Evolutionary conservation across 2,888 invertebrate genomes (phyloP), one percentile per base, ranked within the genome.

Genomic region (Cerceris rybyensis): DNA sequence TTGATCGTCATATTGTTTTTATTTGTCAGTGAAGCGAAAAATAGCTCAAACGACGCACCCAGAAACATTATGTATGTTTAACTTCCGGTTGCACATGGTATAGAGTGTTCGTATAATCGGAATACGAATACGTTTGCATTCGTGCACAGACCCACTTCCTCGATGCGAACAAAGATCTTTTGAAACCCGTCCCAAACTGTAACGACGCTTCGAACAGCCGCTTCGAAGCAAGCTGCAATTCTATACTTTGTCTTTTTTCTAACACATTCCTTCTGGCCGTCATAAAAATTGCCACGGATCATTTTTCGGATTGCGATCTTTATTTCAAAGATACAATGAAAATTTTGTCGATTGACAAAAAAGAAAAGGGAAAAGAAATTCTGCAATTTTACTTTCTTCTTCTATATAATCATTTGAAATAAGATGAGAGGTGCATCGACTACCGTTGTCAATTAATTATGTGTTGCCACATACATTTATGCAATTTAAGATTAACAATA

Each of bases 1-100:
- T 67, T 75, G 59, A 81, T 78, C 82, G 55, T 65, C 71, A 76
- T 80, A 87, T 89, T 89, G 88, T 91, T 91, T 90, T 88, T 87
- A 90, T 91, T 90, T 91, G 89, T 77, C 91, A 91, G 89, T 91
- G 90, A 91, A 91, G 91, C 91, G 91, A 91, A 88, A 91, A 91
- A 91, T 91, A 88, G 88, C 86, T 86, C 86, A 81, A 82, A 80
- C 86, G 90, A 86, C 91, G 88, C 91, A 90, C 91, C 91, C 90
- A 89, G 81, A 71, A 84, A 86, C 87, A 90, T 89, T 89, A 89
- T 88, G 87, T 84, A 86, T 83, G 87, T 84, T 86, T 77, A 83
- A 89, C 89, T 90, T 90, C 90, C 90, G 90, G 88, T 79, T 84
- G 82, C 78, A 82, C 65, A 73, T 75, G 71, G 69, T 28, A 75